These are phyloP conservation scores for Chydorus sphaericus DNA, from an alignment of 2,888 invertebrate genomes.

Conservation along the genomic window DNA sequence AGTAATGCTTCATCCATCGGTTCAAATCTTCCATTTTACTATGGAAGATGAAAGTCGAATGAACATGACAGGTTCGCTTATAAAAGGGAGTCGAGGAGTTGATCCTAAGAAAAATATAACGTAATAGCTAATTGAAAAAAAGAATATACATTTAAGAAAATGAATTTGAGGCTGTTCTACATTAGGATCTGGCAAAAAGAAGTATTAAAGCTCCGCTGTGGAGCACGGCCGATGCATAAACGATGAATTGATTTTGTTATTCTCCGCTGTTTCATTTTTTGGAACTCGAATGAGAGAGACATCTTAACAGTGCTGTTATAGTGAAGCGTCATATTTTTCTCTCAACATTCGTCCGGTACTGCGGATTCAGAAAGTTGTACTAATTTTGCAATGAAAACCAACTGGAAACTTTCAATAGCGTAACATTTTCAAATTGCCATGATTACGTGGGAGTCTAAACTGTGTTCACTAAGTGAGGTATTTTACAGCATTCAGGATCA, in stretches of 20 bases:
- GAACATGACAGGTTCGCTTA: constrained; percentile 66
- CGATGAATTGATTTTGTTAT: constrained; percentile 65
- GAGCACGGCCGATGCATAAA: constrained; percentile 79
- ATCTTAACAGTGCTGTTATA: constrained; percentile 7
- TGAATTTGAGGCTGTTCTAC: constrained; percentile 68
- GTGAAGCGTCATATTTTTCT: neutral
- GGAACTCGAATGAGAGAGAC: neutral
- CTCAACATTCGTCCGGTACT: neutral
- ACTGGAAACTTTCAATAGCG: constrained; percentile 34
- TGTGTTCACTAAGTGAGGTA: constrained; percentile 71
- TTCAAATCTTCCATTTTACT: constrained; percentile 55
- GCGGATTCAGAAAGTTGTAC: constrained; percentile 59
- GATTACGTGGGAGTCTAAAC: constrained; percentile 38
- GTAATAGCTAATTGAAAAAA: neutral
- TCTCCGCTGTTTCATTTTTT: constrained; percentile 41
- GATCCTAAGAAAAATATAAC: no score
- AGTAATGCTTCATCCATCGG: constrained; percentile 64
- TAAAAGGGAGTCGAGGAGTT: constrained; percentile 44
- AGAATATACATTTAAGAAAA: constrained; percentile 30
- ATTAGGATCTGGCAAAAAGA: constrained; percentile 84
- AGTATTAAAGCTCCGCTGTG: constrained; percentile 93
- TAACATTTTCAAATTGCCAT: neutral
- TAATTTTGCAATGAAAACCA: constrained; percentile 61
- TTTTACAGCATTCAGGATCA: constrained; percentile 41
- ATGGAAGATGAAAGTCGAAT: constrained; percentile 66